phyloP scores from a whole-genome alignment of 1,140 invertebrate genomes.

The Pararge aegeria region DNA sequence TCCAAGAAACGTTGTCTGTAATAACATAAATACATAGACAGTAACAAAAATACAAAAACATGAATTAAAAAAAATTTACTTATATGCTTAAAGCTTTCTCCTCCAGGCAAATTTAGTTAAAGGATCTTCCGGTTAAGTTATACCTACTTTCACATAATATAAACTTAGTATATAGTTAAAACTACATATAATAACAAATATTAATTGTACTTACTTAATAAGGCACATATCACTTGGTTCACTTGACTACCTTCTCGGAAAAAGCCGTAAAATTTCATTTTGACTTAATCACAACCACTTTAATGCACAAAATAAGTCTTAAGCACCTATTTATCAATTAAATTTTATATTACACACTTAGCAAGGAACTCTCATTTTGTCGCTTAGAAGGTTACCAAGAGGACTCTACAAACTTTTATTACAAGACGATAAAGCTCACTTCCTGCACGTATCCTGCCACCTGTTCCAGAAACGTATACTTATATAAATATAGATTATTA shows the following conservation, averaged over 20 bases:
- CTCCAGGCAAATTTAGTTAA: no score
- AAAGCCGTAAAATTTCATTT: slow-evolving; percentile 18
- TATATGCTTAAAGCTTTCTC: no score
- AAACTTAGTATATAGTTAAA: no score
- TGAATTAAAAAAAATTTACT: no score
- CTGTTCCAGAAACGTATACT: neutral
- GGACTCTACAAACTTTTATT: neutral
- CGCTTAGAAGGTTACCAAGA: no score
- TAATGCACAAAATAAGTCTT: neutral
- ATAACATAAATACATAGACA: no score
- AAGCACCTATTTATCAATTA: neutral
- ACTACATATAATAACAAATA: neutral
- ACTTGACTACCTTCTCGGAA: slow-evolving; percentile 38
- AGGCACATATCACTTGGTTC: slow-evolving; percentile 54
- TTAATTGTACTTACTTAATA: slow-evolving; percentile 46
- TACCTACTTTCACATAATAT: no score
- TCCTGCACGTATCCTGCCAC: neutral
- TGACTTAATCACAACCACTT: neutral
- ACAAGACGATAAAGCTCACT: neutral
- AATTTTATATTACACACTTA: neutral
- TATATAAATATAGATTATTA: neutral
- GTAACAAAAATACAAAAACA: no score
- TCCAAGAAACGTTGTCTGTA: no score
- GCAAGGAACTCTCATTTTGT: neutral
- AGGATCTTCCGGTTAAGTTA: no score